These are phyloP conservation scores for Acanthornis magna DNA, from an alignment of 2,797 vertebrate genomes.

Conservation along the genomic window DNA sequence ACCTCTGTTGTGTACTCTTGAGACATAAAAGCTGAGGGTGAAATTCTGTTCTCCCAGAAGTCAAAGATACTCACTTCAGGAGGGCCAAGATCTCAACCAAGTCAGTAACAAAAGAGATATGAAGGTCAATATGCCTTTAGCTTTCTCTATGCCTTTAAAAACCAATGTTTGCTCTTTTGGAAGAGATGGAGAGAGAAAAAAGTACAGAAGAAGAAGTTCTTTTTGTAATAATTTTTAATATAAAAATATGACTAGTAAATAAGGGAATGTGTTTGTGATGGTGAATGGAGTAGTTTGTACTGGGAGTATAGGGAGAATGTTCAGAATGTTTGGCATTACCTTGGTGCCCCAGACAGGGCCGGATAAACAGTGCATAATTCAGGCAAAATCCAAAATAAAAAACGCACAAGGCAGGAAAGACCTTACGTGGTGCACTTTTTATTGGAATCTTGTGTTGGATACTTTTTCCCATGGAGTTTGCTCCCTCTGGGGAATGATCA, in stretches of 20 bases:
- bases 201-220: neutral
- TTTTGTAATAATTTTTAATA: neutral
- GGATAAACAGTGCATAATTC: neutral
- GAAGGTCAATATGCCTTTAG: neutral
- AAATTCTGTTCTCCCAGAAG: constrained; percentile 10
- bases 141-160: neutral
- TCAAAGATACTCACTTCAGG: neutral
- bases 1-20: neutral
- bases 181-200: neutral
- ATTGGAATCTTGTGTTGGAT: neutral
- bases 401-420: neutral
- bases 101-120: neutral
- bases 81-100: neutral
- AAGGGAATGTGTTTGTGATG: neutral
- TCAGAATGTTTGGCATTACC: neutral
- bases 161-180: neutral
- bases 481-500: neutral
- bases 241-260: neutral
- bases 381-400: neutral
- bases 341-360: neutral
- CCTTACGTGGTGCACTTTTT: neutral
- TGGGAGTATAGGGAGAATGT: neutral
- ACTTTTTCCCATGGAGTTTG: neutral
- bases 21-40: constrained; percentile 5
- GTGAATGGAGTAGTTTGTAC: neutral